Conservation (phyloP, 2,888 invertebrate species). For the Agrotis segetum region DNA sequence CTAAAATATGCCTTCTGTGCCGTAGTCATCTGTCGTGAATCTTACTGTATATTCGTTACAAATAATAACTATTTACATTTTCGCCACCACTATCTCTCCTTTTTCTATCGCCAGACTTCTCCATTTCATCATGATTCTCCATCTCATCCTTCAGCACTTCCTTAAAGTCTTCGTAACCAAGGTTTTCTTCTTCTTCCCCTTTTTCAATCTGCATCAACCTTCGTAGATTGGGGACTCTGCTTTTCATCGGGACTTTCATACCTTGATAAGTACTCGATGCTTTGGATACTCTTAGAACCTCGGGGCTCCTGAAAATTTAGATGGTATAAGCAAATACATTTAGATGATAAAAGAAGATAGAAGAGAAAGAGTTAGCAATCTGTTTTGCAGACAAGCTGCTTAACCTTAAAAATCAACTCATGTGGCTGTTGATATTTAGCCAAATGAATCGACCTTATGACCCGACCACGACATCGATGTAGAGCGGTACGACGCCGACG, state of each 20-base stretch:
- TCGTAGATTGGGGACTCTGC: slow-evolving; percentile 63
- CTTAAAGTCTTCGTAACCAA: slow-evolving; percentile 78
- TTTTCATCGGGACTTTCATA: not conserved
- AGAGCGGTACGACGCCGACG: too few species aligned
- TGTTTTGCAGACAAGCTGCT: too few species aligned
- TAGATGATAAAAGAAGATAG: too few species aligned
- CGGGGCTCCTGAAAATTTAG: slow-evolving; percentile 59
- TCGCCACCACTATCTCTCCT: slow-evolving; percentile 66
- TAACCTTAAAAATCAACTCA: too few species aligned
- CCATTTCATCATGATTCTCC: slow-evolving; percentile 72
- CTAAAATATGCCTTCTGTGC: too few species aligned
- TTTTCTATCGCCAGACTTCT: slow-evolving; percentile 68
- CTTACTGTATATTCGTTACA: not conserved
- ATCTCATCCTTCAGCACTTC: slow-evolving; percentile 75
- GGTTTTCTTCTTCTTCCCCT: slow-evolving; percentile 71
- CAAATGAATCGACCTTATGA: too few species aligned
- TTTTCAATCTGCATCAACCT: slow-evolving; percentile 76
- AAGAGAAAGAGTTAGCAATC: too few species aligned
- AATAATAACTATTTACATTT: slow-evolving; percentile 22
- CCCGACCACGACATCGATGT: too few species aligned
- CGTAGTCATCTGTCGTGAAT: too few species aligned
- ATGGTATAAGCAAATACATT: too few species aligned
- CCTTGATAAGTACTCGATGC: too few species aligned
- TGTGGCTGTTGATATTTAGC: too few species aligned
- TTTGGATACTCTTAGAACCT: not conserved